Evolutionary conservation across 2,797 vertebrate genomes (phyloP).

Genomic region (Gymnothorax javanicus): DNA sequence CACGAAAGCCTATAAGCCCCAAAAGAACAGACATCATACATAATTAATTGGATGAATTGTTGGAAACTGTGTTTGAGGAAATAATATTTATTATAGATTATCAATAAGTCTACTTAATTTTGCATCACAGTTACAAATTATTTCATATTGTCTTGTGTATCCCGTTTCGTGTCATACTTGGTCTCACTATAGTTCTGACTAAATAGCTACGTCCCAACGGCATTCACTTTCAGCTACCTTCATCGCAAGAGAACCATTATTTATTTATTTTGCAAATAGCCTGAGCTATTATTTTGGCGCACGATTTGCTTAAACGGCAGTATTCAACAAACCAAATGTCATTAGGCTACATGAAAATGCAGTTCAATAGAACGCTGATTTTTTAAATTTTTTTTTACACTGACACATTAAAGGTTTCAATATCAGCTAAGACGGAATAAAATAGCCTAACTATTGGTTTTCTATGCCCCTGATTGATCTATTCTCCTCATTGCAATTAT

Average conservation of each 20-base stretch:
- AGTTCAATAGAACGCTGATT: conserved; percentile 42
- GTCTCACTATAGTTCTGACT: conserved; percentile 45
- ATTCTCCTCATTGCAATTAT: not conserved
- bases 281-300: conserved; percentile 53
- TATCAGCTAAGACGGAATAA: not conserved
- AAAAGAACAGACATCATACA: conserved; percentile 61
- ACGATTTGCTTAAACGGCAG: conserved; percentile 51
- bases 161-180: conserved; percentile 53
- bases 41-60: conserved; percentile 71
- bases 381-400: not conserved
- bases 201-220: conserved; percentile 59
- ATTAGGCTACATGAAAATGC: conserved; percentile 52
- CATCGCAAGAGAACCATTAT: conserved; percentile 56
- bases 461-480: not conserved
- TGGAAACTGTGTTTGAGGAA: conserved; percentile 57
- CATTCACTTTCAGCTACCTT: conserved; percentile 51
- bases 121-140: conserved; percentile 59
- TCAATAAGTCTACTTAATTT: conserved; percentile 71
- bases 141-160: conserved; percentile 50
- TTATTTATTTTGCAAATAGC: conserved; percentile 69
- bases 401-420: not conserved
- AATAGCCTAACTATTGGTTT: not conserved
- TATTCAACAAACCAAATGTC: conserved; percentile 72
- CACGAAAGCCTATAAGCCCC: conserved; percentile 66
- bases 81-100: conserved; percentile 70